These are phyloP conservation scores for Drosophila maculinotata DNA, from an alignment of 2,888 invertebrate species.

Conservation along the genomic window DNA sequence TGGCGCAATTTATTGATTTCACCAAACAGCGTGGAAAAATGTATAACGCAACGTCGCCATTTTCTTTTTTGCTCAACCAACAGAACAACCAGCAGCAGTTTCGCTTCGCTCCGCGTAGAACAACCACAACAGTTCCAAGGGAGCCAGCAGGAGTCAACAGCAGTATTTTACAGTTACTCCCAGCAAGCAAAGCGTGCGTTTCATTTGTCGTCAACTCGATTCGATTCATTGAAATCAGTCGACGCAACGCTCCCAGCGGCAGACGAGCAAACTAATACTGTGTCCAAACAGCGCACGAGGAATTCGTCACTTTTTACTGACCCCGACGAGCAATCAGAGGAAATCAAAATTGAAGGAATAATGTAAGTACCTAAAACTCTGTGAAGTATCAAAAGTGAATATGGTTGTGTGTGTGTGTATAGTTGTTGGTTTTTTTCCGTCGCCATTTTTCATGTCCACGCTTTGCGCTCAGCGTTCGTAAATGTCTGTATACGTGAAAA, in stretches of 20 bases:
- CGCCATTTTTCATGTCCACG: slow-evolving; percentile 74
- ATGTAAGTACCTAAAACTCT: slow-evolving; percentile 77
- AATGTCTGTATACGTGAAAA: slow-evolving; percentile 62
- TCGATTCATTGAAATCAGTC: slow-evolving; percentile 58
- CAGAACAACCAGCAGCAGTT: slow-evolving; percentile 76
- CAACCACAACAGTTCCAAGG: slow-evolving; percentile 72
- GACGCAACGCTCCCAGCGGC: slow-evolving; percentile 44
- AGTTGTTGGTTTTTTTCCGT: slow-evolving; percentile 63
- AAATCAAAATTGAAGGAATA: slow-evolving; percentile 76
- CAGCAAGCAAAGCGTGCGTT: slow-evolving; percentile 63
- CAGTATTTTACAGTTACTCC: slow-evolving; percentile 41
- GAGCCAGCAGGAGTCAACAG: slow-evolving; percentile 60
- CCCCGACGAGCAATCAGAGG: slow-evolving; percentile 71
- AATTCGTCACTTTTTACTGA: slow-evolving; percentile 69
- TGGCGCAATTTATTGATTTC: slow-evolving; percentile 82
- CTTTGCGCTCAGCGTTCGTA: slow-evolving; percentile 50
- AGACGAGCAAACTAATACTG: slow-evolving; percentile 60
- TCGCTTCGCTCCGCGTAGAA: slow-evolving; percentile 76
- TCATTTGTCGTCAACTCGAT: slow-evolving; percentile 55
- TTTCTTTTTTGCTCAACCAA: slow-evolving; percentile 83
- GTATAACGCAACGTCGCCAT: slow-evolving; percentile 82
- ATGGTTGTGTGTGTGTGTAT: slow-evolving; percentile 13
- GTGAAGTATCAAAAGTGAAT: slow-evolving; percentile 22
- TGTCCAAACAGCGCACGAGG: slow-evolving; percentile 40
- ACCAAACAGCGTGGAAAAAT: slow-evolving; percentile 69